These are phyloP conservation scores for Charadrius vociferus DNA, from an alignment of 2,113 vertebrate genomes.

Conservation along the genomic window DNA sequence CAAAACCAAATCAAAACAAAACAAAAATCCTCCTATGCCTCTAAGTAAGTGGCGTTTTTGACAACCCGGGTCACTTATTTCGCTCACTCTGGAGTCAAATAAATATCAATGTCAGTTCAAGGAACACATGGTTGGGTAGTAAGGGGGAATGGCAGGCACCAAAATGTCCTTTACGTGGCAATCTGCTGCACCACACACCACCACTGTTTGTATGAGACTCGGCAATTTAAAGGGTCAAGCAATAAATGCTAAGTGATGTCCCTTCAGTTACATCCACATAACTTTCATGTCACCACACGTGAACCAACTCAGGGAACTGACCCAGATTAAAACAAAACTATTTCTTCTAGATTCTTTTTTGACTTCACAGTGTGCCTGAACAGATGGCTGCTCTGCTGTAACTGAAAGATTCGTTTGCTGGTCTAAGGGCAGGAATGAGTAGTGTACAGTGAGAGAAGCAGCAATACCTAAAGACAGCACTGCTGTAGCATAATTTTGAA, in stretches of 20 bases:
- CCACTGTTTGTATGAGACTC: fast-evolving
- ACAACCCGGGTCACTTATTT: background rate
- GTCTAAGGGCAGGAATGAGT: background rate
- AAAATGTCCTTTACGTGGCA: background rate
- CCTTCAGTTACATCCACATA: background rate
- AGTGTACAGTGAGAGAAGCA: background rate
- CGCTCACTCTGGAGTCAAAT: background rate
- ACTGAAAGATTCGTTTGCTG: background rate
- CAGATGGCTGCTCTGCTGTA: background rate
- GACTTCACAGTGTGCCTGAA: background rate
- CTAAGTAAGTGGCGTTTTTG: background rate
- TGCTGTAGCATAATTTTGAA: background rate
- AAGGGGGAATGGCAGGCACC: background rate
- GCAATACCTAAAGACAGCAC: background rate
- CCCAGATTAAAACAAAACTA: background rate
- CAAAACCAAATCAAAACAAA: background rate
- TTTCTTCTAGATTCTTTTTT: background rate
- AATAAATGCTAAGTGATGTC: background rate
- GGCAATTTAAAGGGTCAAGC: background rate
- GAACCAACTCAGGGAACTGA: background rate
- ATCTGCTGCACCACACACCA: background rate
- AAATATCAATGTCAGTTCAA: background rate
- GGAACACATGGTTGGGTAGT: background rate
- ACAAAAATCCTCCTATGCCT: background rate
- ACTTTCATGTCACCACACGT: background rate